Conservation (phyloP, 2,113 vertebrate species). For the Prionailurus viverrinus region DNA sequence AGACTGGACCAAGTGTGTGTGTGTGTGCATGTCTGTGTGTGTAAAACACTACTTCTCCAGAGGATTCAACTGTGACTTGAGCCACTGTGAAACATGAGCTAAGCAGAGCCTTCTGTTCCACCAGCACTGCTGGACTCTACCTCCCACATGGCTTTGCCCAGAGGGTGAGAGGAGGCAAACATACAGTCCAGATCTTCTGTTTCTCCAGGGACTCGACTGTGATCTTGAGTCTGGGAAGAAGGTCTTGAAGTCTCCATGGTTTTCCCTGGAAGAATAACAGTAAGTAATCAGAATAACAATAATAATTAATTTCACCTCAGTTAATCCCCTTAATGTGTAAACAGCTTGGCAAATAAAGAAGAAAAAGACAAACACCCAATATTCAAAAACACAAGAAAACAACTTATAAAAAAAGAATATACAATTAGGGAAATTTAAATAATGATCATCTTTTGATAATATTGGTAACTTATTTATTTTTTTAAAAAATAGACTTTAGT, state of each 20-base stretch:
- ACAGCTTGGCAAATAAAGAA: slow-evolving; percentile 40
- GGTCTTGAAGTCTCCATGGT: slow-evolving; percentile 69
- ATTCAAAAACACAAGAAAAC: background rate
- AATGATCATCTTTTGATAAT: slow-evolving; percentile 25
- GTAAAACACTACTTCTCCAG: background rate
- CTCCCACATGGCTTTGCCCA: background rate
- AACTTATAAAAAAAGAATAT: background rate
- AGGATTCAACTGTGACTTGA: background rate
- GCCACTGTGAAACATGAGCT: background rate
- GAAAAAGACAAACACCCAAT: background rate
- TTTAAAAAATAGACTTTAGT: background rate
- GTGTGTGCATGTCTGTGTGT: too few species aligned
- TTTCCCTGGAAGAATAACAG: slow-evolving; percentile 60
- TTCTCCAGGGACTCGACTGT: background rate
- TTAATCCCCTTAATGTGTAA: background rate
- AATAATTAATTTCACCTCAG: background rate
- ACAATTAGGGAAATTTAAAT: background rate
- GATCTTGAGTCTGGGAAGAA: slow-evolving; percentile 41
- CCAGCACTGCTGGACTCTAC: background rate
- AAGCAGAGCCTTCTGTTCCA: background rate
- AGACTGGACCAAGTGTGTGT: background rate
- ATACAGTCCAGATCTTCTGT: slow-evolving; percentile 18
- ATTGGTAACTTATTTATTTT: background rate
- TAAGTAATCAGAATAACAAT: background rate
- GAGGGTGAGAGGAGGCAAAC: slow-evolving; percentile 4